These are phyloP conservation scores for Pogonocichla stellata DNA, from an alignment of 2,113 vertebrate genomes.

Conservation along the genomic window DNA sequence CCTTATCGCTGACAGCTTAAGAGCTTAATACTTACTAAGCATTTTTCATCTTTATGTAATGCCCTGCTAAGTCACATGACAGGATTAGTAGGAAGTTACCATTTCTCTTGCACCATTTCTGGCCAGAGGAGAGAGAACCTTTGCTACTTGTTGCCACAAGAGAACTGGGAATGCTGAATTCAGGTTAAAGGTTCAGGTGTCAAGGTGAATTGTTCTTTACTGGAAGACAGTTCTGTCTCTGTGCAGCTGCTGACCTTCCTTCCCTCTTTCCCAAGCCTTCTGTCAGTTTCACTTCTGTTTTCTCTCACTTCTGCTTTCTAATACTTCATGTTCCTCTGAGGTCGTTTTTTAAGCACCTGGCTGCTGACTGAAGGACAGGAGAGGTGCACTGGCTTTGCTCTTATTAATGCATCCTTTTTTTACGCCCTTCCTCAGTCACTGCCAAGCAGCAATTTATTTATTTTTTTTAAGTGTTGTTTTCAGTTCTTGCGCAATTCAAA, in stretches of 20 bases:
- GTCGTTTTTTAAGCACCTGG: background rate
- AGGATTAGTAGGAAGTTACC: background rate
- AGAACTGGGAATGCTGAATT: background rate
- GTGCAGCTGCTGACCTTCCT: background rate
- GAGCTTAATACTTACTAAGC: background rate
- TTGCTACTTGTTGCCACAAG: background rate
- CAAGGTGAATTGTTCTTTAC: background rate
- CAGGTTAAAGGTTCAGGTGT: background rate
- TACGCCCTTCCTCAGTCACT: background rate
- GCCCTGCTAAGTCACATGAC: background rate
- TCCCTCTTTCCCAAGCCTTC: background rate
- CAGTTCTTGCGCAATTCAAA: background rate
- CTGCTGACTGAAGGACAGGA: background rate
- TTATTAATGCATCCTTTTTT: background rate
- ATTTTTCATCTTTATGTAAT: background rate
- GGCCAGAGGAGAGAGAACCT: background rate
- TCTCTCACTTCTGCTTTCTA: background rate
- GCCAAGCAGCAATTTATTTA: background rate
- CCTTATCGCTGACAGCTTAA: background rate
- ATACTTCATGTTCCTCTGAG: background rate
- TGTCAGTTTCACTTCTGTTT: background rate
- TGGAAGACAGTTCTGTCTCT: background rate
- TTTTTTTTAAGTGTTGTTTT: background rate
- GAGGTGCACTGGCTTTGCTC: background rate
- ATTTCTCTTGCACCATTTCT: background rate